Evolutionary conservation across 53 echinoderm and acorn worm species (phyloP), one percentile per base, ranked within the genome.

Genomic region (Astropecten irregularis): DNA sequence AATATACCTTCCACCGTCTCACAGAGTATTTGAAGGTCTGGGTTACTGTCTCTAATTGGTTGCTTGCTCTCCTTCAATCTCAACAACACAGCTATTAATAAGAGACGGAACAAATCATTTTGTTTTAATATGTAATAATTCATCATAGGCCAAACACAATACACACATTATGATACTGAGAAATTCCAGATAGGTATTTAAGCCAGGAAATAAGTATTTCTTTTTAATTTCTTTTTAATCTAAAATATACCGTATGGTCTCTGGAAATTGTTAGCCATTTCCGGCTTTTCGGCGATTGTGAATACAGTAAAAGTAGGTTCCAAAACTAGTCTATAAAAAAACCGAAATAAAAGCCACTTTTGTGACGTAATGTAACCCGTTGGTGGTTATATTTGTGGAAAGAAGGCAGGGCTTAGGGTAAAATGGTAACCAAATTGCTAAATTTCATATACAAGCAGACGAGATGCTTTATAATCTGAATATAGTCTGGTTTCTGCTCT

Each of bases 1-100:
- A 99, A 83, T 36, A 99, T 99, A 32, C 83, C 49, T 69, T 99
- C 99, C 39, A 99, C 13, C 13, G 90, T 90, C n/a, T 95, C 94
- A 81, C 92, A 99, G 14, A 97, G 86, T 44, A 79, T 47, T 27
- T 85, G 66, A 11, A 95, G 71, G 47, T 99, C 93, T 31, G 89
- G 90, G 47, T 99, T 52, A 40, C 68, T 73, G 73, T 99, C 99
- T 35, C 64, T 85, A 7, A 99, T 73, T 53, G 92, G 89, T 29
- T 92, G 82, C 4, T 87, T 77, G 38, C 54, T 71, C 57, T 76
- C 92, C 53, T 92, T 83, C 25, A 99, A 54, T 33, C 90, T 94
- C 48, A 89, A 35, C 42, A 99, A 63, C 23, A 94, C 83, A 9
- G 86, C 99, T 99, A 37, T 60, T 66, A 15, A 48, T 64, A 4